These are phyloP conservation scores for Aythya baeri DNA, from an alignment of 2,113 vertebrate species.

Conservation along the genomic window DNA sequence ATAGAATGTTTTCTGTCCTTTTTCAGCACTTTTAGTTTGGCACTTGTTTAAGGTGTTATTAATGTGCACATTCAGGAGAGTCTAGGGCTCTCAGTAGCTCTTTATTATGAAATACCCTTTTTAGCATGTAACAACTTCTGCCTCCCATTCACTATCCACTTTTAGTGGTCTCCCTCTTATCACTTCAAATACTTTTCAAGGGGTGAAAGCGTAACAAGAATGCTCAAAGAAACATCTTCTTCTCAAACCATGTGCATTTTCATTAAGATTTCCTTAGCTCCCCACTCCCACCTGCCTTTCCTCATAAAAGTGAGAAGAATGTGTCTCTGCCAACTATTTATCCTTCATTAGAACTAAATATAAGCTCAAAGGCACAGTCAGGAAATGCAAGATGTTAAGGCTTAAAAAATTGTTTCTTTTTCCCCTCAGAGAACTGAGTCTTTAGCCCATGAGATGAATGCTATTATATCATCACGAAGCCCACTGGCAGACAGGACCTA, in stretches of 20 bases:
- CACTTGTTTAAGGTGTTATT: slow-evolving; percentile 47
- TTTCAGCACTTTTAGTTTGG: slow-evolving; percentile 41
- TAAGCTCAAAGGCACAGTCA: background rate
- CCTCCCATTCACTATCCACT: slow-evolving; percentile 2
- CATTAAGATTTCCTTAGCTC: slow-evolving; percentile 16
- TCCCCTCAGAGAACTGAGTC: background rate
- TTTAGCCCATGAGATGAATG: background rate
- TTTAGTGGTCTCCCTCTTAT: slow-evolving; percentile 23
- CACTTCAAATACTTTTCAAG: slow-evolving; percentile 27
- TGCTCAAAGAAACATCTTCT: background rate
- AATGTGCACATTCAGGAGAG: background rate
- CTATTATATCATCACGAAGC: background rate
- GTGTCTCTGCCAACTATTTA: slow-evolving; percentile 1
- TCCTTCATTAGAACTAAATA: slow-evolving; percentile 41
- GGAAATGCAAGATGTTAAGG: background rate
- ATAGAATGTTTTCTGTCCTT: slow-evolving; percentile 11
- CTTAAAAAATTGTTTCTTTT: background rate
- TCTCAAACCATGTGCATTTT: background rate
- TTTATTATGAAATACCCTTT: slow-evolving; percentile 23
- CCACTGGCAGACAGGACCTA: background rate
- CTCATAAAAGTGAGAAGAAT: background rate
- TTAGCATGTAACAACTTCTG: slow-evolving; percentile 18
- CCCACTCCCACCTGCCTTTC: background rate
- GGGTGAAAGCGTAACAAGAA: background rate
- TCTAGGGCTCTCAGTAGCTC: slow-evolving; percentile 19